Base-by-base conservation (phyloP, 2,797 vertebrate species). In the Siniperca undulata region DNA sequence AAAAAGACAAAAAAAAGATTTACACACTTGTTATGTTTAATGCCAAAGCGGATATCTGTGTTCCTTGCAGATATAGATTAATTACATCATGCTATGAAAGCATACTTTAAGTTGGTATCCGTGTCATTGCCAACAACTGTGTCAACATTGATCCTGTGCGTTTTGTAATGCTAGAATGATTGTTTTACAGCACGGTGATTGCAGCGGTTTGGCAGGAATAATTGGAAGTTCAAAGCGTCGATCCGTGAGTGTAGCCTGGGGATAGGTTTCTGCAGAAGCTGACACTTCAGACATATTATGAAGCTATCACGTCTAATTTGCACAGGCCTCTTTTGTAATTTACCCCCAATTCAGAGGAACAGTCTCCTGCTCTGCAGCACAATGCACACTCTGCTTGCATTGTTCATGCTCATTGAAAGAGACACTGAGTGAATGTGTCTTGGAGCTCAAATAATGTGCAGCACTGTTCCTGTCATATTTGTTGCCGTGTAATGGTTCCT, bases 271-370 rank as follows among this genome's bases (percentile, higher is more conserved):
- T 78, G 79, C 74, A 89, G 90, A 92, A 87, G 83, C 88, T 86
- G 89, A 91, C 92, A 92, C 91, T 93, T 91, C 90, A 90, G 87
- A 92, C 64, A 72, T 82, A 88, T 92, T 93, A 93, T 94, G 94
- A 94, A 93, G 92, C 90, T 88, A 93, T 94, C 93, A 92, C 73
- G 89, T 94, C 90, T 93, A 90, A 93, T 95, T 95, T 94, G 88
- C 90, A 88, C 86, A 82, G 88, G 80, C 89, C 90, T 89, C 91
- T 93, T 92, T 93, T 90, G 93, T 93, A 93, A 95, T 93, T 93
- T 89, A 92, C 84, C 90, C 89, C 87, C 85, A 83, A 90, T 94
- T 90, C 89, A 93, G 87, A 86, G 82, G 85, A 92, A 84, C 83
- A 74, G 90, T 78, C 92, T 90, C 90, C 78, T 88, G 88, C 88